Percentiles rank a stretch among this genome's conserved stretches.
phyloP scores from a whole-genome alignment of 2,113 vertebrate species.

The Chinchilla lanigera region DNA sequence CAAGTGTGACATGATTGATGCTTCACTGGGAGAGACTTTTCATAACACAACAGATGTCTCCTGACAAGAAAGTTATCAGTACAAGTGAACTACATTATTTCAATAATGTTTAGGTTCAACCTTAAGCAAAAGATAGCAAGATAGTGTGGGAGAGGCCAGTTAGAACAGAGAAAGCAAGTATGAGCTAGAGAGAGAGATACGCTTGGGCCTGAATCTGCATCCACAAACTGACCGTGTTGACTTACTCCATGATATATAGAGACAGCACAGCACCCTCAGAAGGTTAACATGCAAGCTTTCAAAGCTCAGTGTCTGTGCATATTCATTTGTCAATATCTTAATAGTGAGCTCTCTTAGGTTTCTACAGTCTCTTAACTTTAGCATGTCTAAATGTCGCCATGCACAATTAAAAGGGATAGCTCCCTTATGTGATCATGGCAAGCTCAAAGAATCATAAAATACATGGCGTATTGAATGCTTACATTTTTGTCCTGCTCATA shows the following conservation, averaged over 20 bases:
- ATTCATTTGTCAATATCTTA: not conserved
- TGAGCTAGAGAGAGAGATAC: not conserved
- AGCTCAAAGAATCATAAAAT: not conserved
- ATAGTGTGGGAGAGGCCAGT: not conserved
- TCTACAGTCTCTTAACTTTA: not conserved
- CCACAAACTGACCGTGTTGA: not conserved
- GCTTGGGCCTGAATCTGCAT: not conserved
- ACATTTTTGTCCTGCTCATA: not conserved
- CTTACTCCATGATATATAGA: not conserved
- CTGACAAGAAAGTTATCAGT: constrained; percentile 78
- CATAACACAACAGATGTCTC: constrained; percentile 76
- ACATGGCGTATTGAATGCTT: not conserved
- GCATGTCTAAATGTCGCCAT: not conserved
- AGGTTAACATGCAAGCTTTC: not conserved
- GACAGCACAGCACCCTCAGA: not conserved
- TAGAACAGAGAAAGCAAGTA: not conserved
- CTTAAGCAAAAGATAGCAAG: constrained; percentile 43
- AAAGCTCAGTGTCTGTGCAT: not conserved
- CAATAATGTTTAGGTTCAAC: constrained; percentile 57
- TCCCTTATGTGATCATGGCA: not conserved
- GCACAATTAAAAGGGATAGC: not conserved
- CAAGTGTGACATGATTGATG: constrained; percentile 77
- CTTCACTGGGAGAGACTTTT: constrained; percentile 69
- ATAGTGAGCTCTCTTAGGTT: not conserved
- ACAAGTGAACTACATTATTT: constrained; percentile 71